A percentile compares a stretch with the other conserved stretches of the same genome.
Evolutionary conservation across 2,797 vertebrate genomes (phyloP).

Genomic region (Sebastes vulpes): DNA sequence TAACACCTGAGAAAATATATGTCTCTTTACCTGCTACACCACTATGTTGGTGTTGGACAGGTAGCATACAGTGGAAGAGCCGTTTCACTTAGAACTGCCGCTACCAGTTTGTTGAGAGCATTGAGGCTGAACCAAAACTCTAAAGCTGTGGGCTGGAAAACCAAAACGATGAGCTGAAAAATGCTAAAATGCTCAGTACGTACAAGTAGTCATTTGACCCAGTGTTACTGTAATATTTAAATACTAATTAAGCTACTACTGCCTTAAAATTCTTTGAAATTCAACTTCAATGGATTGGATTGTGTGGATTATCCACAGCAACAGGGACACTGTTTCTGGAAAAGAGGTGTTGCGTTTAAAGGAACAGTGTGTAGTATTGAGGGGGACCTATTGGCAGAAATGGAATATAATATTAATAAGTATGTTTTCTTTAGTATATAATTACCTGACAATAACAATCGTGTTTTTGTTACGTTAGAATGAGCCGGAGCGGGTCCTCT

Average conservation of each 20-base stretch:
- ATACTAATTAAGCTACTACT: not conserved
- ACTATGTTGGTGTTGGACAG: not conserved
- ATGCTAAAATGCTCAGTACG: not conserved
- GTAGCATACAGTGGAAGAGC: not conserved
- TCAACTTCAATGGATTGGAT: not conserved
- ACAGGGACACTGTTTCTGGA: not conserved
- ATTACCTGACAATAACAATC: no score
- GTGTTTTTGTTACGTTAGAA: no score
- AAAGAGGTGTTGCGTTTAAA: not conserved
- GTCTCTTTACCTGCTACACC: not conserved
- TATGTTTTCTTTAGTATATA: no score
- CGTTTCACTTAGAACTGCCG: not conserved
- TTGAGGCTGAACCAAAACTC: not conserved
- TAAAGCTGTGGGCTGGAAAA: not conserved
- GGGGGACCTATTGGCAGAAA: no score
- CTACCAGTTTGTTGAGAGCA: not conserved
- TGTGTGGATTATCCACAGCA: not conserved
- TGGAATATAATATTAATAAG: no score
- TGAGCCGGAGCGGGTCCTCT: not conserved
- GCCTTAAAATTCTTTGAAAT: not conserved
- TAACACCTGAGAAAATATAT: not conserved
- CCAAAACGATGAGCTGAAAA: not conserved
- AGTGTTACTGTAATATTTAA: not conserved
- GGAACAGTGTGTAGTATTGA: no score
- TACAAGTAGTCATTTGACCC: not conserved